phyloP scores from a whole-genome alignment of 2,888 invertebrate genomes.

The Encarsia formosa region DNA sequence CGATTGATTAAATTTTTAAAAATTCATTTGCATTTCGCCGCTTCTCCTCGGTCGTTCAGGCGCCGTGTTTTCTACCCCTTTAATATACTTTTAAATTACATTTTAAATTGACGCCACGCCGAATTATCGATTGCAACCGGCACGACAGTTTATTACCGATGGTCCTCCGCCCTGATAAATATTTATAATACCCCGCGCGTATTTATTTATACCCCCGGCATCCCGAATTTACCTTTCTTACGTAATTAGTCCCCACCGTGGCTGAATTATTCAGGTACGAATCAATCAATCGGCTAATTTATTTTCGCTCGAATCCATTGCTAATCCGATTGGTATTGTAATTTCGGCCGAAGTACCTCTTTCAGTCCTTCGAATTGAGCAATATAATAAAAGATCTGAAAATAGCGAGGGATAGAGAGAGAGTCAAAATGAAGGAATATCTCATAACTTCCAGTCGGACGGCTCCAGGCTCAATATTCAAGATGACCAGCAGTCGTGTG shows the following conservation, averaged over 20 bases:
- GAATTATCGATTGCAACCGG: conserved; percentile 43
- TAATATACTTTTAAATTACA: conserved; percentile 50
- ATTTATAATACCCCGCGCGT: conserved; percentile 13
- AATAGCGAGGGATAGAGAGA: conserved; percentile 5
- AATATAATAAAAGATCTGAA: no score
- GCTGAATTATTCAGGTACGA: no score
- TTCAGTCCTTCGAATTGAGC: no score
- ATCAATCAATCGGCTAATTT: no score
- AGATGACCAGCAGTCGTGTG: conserved; percentile 43
- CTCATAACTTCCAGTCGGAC: conserved; percentile 50
- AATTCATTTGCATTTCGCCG: conserved; percentile 50
- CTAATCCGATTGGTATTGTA: no score
- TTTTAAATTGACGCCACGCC: conserved; percentile 46
- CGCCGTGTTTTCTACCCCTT: conserved; percentile 34
- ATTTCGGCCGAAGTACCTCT: no score
- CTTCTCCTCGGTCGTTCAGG: conserved; percentile 15
- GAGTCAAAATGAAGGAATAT: conserved; percentile 41
- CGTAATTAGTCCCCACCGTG: no score
- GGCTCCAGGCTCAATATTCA: conserved; percentile 50
- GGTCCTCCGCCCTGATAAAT: conserved; percentile 15
- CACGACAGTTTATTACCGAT: conserved; percentile 23
- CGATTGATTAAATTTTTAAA: conserved; percentile 52
- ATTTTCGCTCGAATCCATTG: no score
- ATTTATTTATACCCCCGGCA: conserved; percentile 2
- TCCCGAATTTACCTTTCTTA: no score